phyloP scores from a whole-genome alignment of 2,797 vertebrate genomes.

The Myiotriccus ornatus region DNA sequence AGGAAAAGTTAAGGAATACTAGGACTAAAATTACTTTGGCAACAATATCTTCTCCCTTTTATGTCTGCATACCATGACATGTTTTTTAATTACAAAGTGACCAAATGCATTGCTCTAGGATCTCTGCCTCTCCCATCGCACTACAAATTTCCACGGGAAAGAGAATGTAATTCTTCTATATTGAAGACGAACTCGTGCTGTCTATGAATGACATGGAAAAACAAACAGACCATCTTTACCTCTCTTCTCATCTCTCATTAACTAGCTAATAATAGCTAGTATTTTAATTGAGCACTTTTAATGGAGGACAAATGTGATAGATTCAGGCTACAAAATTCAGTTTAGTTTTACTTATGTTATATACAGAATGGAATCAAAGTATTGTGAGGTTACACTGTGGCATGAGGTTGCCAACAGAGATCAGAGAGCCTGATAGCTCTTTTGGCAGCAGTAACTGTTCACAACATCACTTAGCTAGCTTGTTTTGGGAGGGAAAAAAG shows the following conservation, averaged over 20 bases:
- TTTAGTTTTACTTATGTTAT: background rate
- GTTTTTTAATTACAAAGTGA: background rate
- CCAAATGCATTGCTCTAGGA: background rate
- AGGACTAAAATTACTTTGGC: background rate
- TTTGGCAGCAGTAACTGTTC: background rate
- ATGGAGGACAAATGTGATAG: background rate
- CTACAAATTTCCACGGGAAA: background rate
- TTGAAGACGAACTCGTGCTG: background rate
- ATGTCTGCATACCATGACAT: background rate
- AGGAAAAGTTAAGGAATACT: background rate
- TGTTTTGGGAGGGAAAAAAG: background rate
- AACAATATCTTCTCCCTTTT: background rate
- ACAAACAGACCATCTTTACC: background rate
- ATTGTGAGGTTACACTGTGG: background rate
- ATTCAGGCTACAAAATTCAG: background rate
- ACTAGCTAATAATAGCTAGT: background rate
- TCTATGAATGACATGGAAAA: background rate
- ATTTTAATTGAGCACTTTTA: background rate
- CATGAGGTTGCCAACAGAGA: background rate
- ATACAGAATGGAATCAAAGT: background rate
- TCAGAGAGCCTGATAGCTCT: background rate
- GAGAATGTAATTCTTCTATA: background rate
- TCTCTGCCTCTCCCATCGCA: background rate
- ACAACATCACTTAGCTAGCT: background rate
- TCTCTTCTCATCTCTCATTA: background rate